Evolutionary conservation across 2,797 vertebrate species (phyloP).

Genomic region (Emydoidea blandingii): DNA sequence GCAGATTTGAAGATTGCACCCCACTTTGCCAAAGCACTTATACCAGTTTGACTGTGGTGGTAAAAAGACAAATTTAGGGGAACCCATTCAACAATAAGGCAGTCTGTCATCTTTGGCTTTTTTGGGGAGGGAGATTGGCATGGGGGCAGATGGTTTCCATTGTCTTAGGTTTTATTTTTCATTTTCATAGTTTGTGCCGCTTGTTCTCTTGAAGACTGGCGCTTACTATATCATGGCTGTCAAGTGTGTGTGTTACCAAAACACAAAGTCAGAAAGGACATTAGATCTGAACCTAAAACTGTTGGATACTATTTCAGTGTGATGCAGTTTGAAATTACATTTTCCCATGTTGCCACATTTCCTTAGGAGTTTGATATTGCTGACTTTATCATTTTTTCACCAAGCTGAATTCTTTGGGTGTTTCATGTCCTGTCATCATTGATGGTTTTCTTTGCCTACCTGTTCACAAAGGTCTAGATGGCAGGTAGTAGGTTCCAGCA

Average conservation of each 20-base stretch:
- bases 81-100: constrained; percentile 74
- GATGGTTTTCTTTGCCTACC: constrained; percentile 89
- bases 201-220: constrained; percentile 57
- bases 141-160: constrained; percentile 49
- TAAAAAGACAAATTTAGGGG: constrained; percentile 75
- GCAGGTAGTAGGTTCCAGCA: constrained; percentile 67
- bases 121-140: neutral
- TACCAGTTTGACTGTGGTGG: constrained; percentile 81
- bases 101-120: constrained; percentile 68
- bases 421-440: constrained; percentile 85
- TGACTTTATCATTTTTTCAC: neutral
- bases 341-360: constrained; percentile 53
- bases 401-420: constrained; percentile 69
- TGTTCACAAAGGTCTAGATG: constrained; percentile 84
- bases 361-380: constrained; percentile 37
- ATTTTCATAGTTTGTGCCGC: constrained; percentile 18
- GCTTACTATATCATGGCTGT: constrained; percentile 68
- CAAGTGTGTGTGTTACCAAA: constrained; percentile 72
- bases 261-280: constrained; percentile 55
- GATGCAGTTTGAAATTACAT: constrained; percentile 37
- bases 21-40: constrained; percentile 95
- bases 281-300: constrained; percentile 26
- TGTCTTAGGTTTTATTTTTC: constrained; percentile 48
- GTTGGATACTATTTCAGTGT: constrained; percentile 28
- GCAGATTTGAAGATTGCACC: constrained; percentile 82